Conservation (phyloP, 2,888 invertebrate species). For the Euspilapteryx auroguttella region DNA sequence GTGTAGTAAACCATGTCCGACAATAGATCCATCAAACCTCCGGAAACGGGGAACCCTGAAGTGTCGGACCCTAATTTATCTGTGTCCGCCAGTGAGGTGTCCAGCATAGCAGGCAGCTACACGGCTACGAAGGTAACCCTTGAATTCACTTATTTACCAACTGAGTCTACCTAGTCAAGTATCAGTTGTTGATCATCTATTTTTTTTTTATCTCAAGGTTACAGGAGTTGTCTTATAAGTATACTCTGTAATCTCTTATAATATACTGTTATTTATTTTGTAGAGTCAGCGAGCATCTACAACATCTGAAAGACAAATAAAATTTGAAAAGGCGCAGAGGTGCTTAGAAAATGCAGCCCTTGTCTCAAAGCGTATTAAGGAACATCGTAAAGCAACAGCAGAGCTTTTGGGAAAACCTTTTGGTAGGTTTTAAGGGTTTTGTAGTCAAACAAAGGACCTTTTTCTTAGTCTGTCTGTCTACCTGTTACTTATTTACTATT, state of each 20-base stretch:
- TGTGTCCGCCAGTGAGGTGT: slow-evolving; percentile 26
- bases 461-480: too few relatives aligned
- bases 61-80: slow-evolving; percentile 31
- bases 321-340: slow-evolving; percentile 48
- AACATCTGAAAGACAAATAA: slow-evolving; percentile 44
- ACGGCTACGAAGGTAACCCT: slow-evolving; percentile 39
- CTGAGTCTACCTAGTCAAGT: too few relatives aligned
- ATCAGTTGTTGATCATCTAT: too few relatives aligned
- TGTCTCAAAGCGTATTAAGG: slow-evolving; percentile 50
- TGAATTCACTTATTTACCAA: too few relatives aligned
- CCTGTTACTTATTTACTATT: too few relatives aligned
- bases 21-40: slow-evolving; percentile 32
- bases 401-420: slow-evolving; percentile 44
- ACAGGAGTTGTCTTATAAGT: too few relatives aligned
- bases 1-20: slow-evolving; percentile 39
- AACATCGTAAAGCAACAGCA: slow-evolving; percentile 50
- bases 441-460: too few relatives aligned
- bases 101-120: slow-evolving; percentile 33
- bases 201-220: too few relatives aligned
- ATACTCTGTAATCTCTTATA: too few relatives aligned
- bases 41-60: slow-evolving; percentile 29
- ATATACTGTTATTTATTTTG: neutral
- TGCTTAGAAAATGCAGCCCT: slow-evolving; percentile 54
- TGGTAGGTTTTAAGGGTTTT: slow-evolving; percentile 26
- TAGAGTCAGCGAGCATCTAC: slow-evolving; percentile 14